A percentile compares a stretch with the other conserved stretches of the same genome.
phyloP scores from a whole-genome alignment of 2,113 vertebrate species.

The Eretmochelys imbricata region DNA sequence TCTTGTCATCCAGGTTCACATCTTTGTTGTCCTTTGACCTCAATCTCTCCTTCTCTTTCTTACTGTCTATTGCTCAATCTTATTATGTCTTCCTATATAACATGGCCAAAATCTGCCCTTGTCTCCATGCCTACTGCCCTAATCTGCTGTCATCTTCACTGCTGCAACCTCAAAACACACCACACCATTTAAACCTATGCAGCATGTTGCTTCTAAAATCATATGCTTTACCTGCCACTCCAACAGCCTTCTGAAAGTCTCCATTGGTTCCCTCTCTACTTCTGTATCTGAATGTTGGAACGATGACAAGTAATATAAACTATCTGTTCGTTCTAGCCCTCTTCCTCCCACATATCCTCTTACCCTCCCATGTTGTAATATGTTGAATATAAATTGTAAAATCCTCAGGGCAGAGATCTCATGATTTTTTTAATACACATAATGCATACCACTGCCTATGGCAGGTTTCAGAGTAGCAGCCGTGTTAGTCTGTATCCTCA shows the following conservation, averaged over 20 bases:
- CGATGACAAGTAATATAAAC: not conserved
- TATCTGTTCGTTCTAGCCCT: not conserved
- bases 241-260: not conserved
- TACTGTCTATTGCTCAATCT: not conserved
- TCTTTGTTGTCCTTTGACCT: not conserved
- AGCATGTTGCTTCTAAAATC: not conserved
- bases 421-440: not conserved
- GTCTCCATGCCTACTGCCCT: not conserved
- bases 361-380: not conserved
- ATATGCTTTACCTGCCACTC: not conserved
- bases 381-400: not conserved
- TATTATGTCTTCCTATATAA: not conserved
- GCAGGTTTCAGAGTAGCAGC: too few species aligned
- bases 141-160: not conserved
- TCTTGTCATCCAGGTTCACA: not conserved
- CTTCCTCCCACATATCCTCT: not conserved
- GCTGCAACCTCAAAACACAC: rapidly evolving
- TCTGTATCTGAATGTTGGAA: not conserved
- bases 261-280: not conserved
- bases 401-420: not conserved
- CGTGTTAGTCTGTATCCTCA: too few species aligned
- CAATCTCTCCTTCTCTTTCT: not conserved
- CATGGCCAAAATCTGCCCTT: not conserved
- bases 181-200: not conserved
- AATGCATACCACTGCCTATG: not conserved